Evolutionary conservation across 1,140 invertebrate genomes (phyloP), one percentile per base, ranked within the genome.

Genomic region (Harlomillsia oculata): DNA sequence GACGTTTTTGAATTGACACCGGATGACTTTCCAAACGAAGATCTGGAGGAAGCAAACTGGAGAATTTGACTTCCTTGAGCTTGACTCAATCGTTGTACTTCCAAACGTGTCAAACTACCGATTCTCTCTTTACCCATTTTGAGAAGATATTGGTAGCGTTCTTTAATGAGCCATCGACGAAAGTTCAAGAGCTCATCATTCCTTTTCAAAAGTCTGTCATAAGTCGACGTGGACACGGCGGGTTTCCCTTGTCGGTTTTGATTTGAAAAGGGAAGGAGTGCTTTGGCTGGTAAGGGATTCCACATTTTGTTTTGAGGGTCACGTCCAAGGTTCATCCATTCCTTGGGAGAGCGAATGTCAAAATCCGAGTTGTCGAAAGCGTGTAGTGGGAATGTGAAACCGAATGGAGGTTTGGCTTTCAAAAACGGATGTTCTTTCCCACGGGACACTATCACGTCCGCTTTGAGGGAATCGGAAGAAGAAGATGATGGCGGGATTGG

Each of bases 221-320:
- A 28, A 13, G 56, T 59, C 5, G 43, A 3, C 53, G 59, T 56
- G 13, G 61, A 59, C 16, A 49, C 23, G 1, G 46, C 34, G 1
- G 26, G 30, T 0, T 14, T 23, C 6, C n/a, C 32, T 14, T 37
- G 29, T 25, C 20, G 20, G 16, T 13, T 54, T n/a, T 41, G 18
- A 9, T 26, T 16, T 4, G 56, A 25, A 14, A 59, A 20, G 14
- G 61, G 61, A 1, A 63, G 34, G 32, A 53, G 59, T n/a, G 61
- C 61, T 45, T 63, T 63, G 0, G 28, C 61, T 13, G 61, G 61
- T n/a, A 63, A 20, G 8, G 61, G 61, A 56, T 56, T 59, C 4
- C 5, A 21, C 3, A 29, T 37, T 18, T 37, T 39, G 5, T 40
- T 18, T 6, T 40, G 30, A 14, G 21, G 21, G 18, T 63, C 61